Base-by-base conservation (phyloP, 2,797 vertebrate genomes). In the Enteromius thamalakanensis region DNA sequence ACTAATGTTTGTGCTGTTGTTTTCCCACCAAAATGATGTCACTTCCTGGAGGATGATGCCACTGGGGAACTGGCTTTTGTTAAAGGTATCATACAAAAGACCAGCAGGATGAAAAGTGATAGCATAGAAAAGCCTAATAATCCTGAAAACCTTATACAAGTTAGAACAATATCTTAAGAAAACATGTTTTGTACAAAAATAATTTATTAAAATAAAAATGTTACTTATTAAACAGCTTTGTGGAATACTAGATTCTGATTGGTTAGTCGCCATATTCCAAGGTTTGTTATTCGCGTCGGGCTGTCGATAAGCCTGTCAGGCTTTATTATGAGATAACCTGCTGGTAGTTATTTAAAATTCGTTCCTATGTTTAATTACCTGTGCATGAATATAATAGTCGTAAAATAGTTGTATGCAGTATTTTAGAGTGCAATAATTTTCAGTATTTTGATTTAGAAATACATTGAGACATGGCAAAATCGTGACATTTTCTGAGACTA, bases 21-120 rank as follows among this genome's bases (percentile, higher is more conserved):
- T 74, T 74, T 74, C 49, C 71, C 19, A 14, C 49, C 10, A 74
- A 74, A 53, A n/a, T n/a, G 1, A 74, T 37, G 19, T n/a, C 49
- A 55, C 71, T 23, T 75, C 49, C 29, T 6, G 2, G 4, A 51
- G 26, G 15, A 51, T 72, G 70, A 72, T 32, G 9, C 29, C 70
- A 51, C 4, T 51, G 23, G 49, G 23, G 15, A 49, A 2, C 12
- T 26, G n/a, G n/a, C 12, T 47, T 70, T 47, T 19, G 26, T 71
- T 70, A 7, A 69, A 69, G n/a, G n/a, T n/a, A 23, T 29, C 29
- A 15, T 29, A 19, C 23, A 7, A 21, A 53, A 74, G 4, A 32
- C 4, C 11, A 51, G 29, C 26, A 49, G 45, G 4, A 19, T 12
- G 26, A 17, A 51, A 72, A 51, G 5, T 51, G 29, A 53, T 53